These are phyloP conservation scores for Anarrhichthys ocellatus DNA, from an alignment of 2,113 vertebrate species.

Conservation along the genomic window DNA sequence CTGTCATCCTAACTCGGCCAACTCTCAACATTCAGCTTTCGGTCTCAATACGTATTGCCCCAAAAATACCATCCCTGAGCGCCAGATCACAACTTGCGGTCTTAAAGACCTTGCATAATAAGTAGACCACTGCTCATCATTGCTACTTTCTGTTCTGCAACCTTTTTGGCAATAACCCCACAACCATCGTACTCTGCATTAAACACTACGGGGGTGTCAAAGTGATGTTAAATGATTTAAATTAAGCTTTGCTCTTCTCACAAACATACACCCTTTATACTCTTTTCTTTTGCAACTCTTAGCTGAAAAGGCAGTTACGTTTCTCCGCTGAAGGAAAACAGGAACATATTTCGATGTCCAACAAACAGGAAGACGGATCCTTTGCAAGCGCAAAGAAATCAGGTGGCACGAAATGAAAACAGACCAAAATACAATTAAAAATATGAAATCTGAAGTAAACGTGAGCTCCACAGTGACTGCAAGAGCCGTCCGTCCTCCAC, in stretches of 20 bases:
- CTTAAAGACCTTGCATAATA: slow-evolving; percentile 31
- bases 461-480: slow-evolving; percentile 23
- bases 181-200: background rate
- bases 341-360: background rate
- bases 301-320: slow-evolving; percentile 22
- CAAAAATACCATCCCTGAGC: slow-evolving; percentile 36
- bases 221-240: slow-evolving; percentile 6
- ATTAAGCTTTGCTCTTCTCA: slow-evolving; percentile 9
- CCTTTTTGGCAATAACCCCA: background rate
- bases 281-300: background rate
- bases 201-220: background rate
- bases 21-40: background rate
- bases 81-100: background rate
- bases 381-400: slow-evolving; percentile 5
- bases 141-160: background rate
- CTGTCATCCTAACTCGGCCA: background rate
- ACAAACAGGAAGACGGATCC: background rate
- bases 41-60: background rate
- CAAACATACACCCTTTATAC: background rate
- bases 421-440: slow-evolving; percentile 23
- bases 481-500: slow-evolving; percentile 17
- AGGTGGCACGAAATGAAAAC: slow-evolving; percentile 13
- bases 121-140: slow-evolving; percentile 9
- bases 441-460: slow-evolving; percentile 36
- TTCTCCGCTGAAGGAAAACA: slow-evolving; percentile 23